phyloP scores from a whole-genome alignment of 2,888 invertebrate species.

The Myopa testacea region DNA sequence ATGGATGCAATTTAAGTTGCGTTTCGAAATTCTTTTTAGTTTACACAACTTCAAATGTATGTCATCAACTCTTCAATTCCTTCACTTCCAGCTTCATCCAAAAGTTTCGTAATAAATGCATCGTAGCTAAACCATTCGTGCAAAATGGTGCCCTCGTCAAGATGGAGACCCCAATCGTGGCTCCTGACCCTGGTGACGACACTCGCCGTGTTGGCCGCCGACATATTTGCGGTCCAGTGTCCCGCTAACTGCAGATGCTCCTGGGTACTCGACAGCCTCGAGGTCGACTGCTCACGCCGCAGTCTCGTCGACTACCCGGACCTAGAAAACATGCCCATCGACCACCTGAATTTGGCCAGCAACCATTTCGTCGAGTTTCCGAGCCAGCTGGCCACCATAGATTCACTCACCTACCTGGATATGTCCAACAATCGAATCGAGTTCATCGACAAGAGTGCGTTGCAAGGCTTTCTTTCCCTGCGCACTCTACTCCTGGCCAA shows the following conservation, averaged over 20 bases:
- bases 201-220: background rate
- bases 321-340: constrained; percentile 67
- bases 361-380: constrained; percentile 75
- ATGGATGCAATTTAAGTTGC: no score
- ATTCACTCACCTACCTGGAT: constrained; percentile 71
- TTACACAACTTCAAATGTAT: no score
- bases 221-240: constrained; percentile 51
- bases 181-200: background rate
- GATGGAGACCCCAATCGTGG: background rate
- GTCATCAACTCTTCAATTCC: no score
- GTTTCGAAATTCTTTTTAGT: no score
- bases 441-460: constrained; percentile 69
- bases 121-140: background rate
- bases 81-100: no score
- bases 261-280: constrained; percentile 63
- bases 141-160: background rate
- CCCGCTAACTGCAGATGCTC: constrained; percentile 61
- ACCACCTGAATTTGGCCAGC: constrained; percentile 74
- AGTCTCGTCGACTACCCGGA: constrained; percentile 56
- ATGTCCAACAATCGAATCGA: constrained; percentile 71
- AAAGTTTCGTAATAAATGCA: no score
- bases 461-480: constrained; percentile 72
- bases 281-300: constrained; percentile 60
- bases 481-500: constrained; percentile 74
- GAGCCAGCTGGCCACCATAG: constrained; percentile 68